A percentile compares a stretch with the other conserved stretches of the same genome.
phyloP scores from a whole-genome alignment of 2,888 invertebrate species.

The Cataglyphis livida region DNA sequence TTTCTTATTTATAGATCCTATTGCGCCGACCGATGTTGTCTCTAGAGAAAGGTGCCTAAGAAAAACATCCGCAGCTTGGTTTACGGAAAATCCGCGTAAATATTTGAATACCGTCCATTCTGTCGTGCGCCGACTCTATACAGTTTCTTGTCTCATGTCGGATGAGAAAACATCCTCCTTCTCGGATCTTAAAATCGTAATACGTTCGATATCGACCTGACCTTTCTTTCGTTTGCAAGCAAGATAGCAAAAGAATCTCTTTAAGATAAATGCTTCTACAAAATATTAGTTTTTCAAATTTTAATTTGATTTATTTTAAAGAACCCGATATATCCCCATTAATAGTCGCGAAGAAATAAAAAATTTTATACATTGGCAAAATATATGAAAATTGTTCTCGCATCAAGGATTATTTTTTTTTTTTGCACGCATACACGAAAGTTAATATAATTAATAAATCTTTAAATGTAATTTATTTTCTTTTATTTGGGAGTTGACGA shows the following conservation, averaged over 20 bases:
- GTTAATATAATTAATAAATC: background rate
- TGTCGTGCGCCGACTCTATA: conserved; percentile 29
- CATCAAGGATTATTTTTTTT: background rate
- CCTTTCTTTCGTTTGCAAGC: conserved; percentile 15
- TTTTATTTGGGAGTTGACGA: background rate
- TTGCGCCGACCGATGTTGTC: conserved; percentile 15
- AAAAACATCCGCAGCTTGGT: conserved; percentile 51
- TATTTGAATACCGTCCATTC: conserved; percentile 68
- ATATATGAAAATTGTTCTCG: background rate
- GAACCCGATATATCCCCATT: background rate
- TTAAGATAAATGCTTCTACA: background rate
- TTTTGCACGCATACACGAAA: background rate
- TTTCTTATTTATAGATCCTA: conserved; percentile 27
- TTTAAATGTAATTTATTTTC: background rate
- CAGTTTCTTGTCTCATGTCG: conserved; percentile 52
- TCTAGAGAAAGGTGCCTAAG: conserved; percentile 35
- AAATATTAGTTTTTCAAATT: conserved; percentile 11
- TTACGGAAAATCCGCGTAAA: conserved; percentile 63
- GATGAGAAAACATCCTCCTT: conserved; percentile 64
- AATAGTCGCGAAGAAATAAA: conserved; percentile 4
- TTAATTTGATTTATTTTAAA: background rate
- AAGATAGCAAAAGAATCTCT: background rate
- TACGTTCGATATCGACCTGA: conserved; percentile 44
- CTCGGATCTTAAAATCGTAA: conserved; percentile 70
- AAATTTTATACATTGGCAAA: background rate